These are phyloP conservation scores for Drosophila asahinai DNA, from an alignment of 1,140 invertebrate species.

Conservation along the genomic window DNA sequence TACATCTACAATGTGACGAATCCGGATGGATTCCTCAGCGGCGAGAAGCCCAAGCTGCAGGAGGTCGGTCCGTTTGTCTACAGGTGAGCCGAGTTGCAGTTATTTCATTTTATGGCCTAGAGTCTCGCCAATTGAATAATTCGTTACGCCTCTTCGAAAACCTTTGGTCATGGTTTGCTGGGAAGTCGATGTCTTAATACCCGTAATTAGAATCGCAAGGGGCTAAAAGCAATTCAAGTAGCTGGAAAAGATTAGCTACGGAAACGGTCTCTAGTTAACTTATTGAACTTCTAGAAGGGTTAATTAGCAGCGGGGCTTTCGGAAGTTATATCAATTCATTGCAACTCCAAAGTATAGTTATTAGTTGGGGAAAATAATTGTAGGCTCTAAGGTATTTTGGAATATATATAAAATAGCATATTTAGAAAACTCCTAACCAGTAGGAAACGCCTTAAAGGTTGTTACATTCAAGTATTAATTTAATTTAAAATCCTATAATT, in stretches of 20 bases:
- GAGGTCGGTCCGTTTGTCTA: slow-evolving; percentile 95
- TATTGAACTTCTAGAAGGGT: slow-evolving; percentile 29
- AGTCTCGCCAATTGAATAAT: slow-evolving; percentile 41
- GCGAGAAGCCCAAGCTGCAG: slow-evolving; percentile 92
- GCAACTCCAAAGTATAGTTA: neutral
- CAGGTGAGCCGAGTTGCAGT: slow-evolving; percentile 86
- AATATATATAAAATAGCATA: neutral
- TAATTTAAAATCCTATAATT: neutral
- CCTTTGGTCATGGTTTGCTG: slow-evolving; percentile 64
- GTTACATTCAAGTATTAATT: neutral
- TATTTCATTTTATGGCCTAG: neutral
- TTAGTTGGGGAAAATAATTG: slow-evolving; percentile 7
- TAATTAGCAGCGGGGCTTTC: slow-evolving; percentile 9
- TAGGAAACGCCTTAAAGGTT: neutral
- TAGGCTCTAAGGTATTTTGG: neutral
- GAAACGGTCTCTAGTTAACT: slow-evolving; percentile 16
- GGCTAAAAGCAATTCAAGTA: slow-evolving; percentile 37
- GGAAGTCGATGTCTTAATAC: slow-evolving; percentile 59
- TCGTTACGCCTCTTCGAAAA: slow-evolving; percentile 59
- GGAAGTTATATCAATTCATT: slow-evolving; percentile 15
- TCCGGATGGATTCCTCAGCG: slow-evolving; percentile 91
- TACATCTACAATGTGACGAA: slow-evolving; percentile 96
- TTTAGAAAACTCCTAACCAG: neutral
- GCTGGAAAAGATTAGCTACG: slow-evolving; percentile 20
- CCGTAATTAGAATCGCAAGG: slow-evolving; percentile 67